Percentiles rank a stretch among this genome's conserved stretches.
Conservation (phyloP, 2,797 vertebrate species). For the Psittacula derbiana region DNA sequence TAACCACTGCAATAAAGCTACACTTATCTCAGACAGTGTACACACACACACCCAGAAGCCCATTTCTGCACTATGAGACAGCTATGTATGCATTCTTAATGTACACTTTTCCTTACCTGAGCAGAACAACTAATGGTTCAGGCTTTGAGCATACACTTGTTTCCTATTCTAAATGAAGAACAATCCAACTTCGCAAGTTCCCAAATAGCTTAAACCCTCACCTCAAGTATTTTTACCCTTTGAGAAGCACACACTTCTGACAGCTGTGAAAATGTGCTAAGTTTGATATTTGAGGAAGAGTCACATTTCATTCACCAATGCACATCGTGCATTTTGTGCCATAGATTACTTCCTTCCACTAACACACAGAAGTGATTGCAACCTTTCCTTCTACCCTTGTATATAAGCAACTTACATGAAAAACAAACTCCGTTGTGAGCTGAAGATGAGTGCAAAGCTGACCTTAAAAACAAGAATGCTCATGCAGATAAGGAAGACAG, state of each 20-base stretch:
- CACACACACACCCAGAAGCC: neutral
- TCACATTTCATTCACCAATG: neutral
- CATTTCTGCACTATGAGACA: neutral
- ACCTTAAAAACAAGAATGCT: neutral
- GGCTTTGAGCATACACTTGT: neutral
- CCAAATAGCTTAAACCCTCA: neutral
- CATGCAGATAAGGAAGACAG: neutral
- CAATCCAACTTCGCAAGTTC: neutral
- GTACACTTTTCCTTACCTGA: neutral
- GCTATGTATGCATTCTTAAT: rapidly evolving
- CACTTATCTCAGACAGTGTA: neutral
- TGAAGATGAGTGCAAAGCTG: neutral
- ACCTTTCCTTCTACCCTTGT: neutral
- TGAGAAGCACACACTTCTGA: neutral
- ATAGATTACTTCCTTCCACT: neutral
- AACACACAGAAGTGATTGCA: neutral
- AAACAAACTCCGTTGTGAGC: neutral
- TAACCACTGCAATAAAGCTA: neutral
- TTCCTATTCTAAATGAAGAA: neutral
- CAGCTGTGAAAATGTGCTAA: neutral
- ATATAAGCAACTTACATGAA: neutral
- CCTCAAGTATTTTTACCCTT: neutral
- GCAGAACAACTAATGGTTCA: neutral
- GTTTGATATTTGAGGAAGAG: neutral
- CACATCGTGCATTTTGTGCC: neutral